phyloP scores from a whole-genome alignment of 2,888 invertebrate species.

The Aporophyla nigra region DNA sequence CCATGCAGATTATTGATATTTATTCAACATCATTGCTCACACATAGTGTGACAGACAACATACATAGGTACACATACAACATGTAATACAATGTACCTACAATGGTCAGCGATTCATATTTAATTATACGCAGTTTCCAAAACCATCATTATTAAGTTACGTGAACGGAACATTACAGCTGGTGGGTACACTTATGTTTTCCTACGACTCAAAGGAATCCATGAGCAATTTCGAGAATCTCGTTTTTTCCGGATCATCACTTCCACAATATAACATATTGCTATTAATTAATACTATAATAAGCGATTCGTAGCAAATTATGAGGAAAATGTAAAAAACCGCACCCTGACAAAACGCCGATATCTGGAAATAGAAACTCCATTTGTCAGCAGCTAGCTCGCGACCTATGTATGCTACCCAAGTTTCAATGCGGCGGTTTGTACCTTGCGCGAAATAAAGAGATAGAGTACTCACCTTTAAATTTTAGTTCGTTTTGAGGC shows the following conservation, averaged over 20 bases:
- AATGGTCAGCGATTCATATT: conserved; percentile 7
- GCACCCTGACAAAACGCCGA: conserved; percentile 89
- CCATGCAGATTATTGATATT: conserved; percentile 28
- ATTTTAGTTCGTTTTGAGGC: conserved; percentile 96
- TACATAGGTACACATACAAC: conserved; percentile 7
- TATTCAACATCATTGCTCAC: conserved; percentile 20
- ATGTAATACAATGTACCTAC: conserved; percentile 1
- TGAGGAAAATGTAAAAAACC: conserved; percentile 82
- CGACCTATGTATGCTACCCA: conserved; percentile 82
- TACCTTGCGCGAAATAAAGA: conserved; percentile 69
- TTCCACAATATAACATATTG: conserved; percentile 17
- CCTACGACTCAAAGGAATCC: conserved; percentile 48
- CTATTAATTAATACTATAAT: conserved; percentile 29
- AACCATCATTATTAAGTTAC: conserved; percentile 45
- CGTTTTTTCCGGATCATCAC: conserved; percentile 32
- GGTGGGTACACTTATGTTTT: conserved; percentile 38
- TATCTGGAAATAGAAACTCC: conserved; percentile 91
- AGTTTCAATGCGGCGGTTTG: conserved; percentile 82
- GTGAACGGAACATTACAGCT: conserved; percentile 55
- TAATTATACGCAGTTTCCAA: conserved; percentile 35
- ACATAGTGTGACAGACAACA: conserved; percentile 3
- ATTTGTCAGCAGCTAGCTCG: conserved; percentile 89
- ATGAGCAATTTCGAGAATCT: conserved; percentile 46
- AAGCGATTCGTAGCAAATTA: conserved; percentile 55
- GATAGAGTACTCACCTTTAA: conserved; percentile 94